Percentiles rank a stretch among this genome's conserved stretches.
Evolutionary conservation across 1,140 invertebrate genomes (phyloP).

Genomic region (Ptiloglossa arizonensis): DNA sequence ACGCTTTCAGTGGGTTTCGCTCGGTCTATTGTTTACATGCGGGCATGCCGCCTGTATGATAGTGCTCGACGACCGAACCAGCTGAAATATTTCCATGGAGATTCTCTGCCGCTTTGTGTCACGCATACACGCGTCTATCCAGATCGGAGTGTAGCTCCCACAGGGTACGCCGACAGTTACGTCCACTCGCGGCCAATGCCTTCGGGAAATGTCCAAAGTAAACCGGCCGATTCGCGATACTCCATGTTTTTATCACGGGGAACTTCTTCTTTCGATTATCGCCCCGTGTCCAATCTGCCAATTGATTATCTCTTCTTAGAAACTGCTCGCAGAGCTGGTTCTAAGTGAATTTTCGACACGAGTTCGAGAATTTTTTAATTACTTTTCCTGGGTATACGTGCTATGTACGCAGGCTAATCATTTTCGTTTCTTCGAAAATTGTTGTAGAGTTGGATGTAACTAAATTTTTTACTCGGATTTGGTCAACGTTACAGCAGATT

Average conservation of each 20-base stretch:
- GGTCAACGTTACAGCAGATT: too few relatives aligned
- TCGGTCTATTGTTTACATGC: constrained; percentile 70
- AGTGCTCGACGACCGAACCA: constrained; percentile 65
- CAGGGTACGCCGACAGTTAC: constrained; percentile 24
- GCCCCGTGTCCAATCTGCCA: too few relatives aligned
- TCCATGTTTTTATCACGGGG: background rate
- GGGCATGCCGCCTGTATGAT: constrained; percentile 60
- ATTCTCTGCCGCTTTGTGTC: constrained; percentile 60
- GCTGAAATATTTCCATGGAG: constrained; percentile 70
- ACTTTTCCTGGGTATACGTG: too few relatives aligned
- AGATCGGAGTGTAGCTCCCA: constrained; percentile 9
- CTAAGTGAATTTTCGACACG: too few relatives aligned
- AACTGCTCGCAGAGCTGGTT: too few relatives aligned
- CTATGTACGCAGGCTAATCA: too few relatives aligned
- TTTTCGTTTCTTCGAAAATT: too few relatives aligned
- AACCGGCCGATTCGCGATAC: background rate
- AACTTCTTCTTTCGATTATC: background rate
- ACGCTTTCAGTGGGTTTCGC: constrained; percentile 71
- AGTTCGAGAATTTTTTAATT: too few relatives aligned
- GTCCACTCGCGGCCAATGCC: constrained; percentile 30
- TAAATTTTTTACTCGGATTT: too few relatives aligned
- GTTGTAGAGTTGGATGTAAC: too few relatives aligned
- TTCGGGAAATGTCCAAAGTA: background rate
- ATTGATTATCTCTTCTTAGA: too few relatives aligned
- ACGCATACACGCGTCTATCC: constrained; percentile 22